These are phyloP conservation scores for Babylonia areolata DNA, from an alignment of 1,140 invertebrate species.

Conservation along the genomic window DNA sequence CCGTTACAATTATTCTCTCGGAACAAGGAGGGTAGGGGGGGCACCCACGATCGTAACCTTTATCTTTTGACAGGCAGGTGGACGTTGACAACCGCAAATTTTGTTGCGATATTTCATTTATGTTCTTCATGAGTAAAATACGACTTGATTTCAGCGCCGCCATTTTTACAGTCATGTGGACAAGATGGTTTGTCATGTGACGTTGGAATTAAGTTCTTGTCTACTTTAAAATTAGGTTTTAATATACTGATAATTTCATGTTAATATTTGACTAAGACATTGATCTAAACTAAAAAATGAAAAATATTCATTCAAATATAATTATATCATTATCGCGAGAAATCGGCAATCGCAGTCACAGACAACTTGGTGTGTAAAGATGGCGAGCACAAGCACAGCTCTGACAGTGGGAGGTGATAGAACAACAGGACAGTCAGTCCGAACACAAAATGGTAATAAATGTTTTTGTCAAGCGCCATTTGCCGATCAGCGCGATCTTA, in stretches of 20 bases:
- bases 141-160: background rate
- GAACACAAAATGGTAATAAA: constrained; percentile 86
- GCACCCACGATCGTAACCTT: background rate
- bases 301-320: too few relatives aligned
- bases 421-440: constrained; percentile 91
- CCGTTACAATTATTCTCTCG: too few relatives aligned
- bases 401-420: constrained; percentile 86
- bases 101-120: background rate
- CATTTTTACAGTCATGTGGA: constrained; percentile 31
- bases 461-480: too few relatives aligned
- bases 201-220: too few relatives aligned
- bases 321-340: constrained; percentile 7
- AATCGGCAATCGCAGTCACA: background rate
- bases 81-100: background rate
- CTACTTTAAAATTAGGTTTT: too few relatives aligned
- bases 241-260: background rate
- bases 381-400: constrained; percentile 67
- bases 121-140: background rate
- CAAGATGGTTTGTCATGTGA: background rate
- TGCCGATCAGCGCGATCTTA: too few relatives aligned
- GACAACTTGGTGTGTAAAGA: constrained; percentile 56
- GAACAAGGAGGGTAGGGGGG: too few relatives aligned
- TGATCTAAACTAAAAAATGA: too few relatives aligned
- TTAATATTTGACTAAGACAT: too few relatives aligned
- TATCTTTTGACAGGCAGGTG: background rate